Evolutionary conservation across 2,888 invertebrate genomes (phyloP).

Genomic region (Heterodera filipjevi): DNA sequence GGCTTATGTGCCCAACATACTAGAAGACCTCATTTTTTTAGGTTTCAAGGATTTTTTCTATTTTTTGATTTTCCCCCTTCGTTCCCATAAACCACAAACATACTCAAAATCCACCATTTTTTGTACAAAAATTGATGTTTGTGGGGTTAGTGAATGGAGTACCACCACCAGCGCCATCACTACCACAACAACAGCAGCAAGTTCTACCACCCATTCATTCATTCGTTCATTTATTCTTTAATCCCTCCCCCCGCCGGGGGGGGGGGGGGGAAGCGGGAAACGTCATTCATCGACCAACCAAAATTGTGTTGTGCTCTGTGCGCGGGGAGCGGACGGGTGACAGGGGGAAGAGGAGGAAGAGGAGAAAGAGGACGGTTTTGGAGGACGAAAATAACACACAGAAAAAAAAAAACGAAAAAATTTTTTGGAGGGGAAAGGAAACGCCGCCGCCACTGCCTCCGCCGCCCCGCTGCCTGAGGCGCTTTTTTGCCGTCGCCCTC

Average conservation of each 20-base stretch:
- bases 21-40: too few relatives aligned
- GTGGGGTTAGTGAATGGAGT: neutral
- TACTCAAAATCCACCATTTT: too few relatives aligned
- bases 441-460: neutral
- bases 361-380: neutral
- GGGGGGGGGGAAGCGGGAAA: neutral
- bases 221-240: constrained; percentile 8
- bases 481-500: neutral
- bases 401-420: neutral
- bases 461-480: neutral
- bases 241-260: neutral
- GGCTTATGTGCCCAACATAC: too few relatives aligned
- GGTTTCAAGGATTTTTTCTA: too few relatives aligned
- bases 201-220: neutral
- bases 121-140: too few relatives aligned
- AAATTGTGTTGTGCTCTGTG: neutral
- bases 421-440: neutral
- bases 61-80: too few relatives aligned
- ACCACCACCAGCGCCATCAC: neutral
- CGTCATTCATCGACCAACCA: neutral
- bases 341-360: neutral
- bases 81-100: too few relatives aligned
- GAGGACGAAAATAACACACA: constrained; percentile 9
- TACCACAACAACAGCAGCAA: neutral
- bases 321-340: neutral